Base-by-base conservation (phyloP, 2,888 invertebrate species). In the Trachelus tabidus region DNA sequence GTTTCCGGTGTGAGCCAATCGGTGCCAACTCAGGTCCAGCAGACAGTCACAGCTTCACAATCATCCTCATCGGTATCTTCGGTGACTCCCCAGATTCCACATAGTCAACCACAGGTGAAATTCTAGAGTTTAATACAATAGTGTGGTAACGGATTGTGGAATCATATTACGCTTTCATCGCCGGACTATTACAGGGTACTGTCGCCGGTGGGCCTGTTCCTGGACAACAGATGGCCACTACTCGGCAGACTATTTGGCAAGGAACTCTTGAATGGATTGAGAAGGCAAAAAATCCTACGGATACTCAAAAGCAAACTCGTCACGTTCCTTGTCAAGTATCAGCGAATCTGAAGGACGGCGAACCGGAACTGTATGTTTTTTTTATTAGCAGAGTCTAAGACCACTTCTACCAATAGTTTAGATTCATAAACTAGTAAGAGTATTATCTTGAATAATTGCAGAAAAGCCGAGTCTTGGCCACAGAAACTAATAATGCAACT, bases 241-340 rank as follows among this genome's bases (percentile, higher is more conserved):
- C 89, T 35, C 88, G 93, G 56, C 93, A 93, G 34, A 93, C 93
- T 0, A 95, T 95, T 85, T 97, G 97, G 97, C 94, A 94, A 78
- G 98, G 98, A 0, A 93, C 96, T 33, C 92, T 98, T 68, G 98
- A 98, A 92, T 98, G 98, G 97, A 96, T 97, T 89, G 98, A 98
- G 90, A 98, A 98, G 91, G 95, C 95, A 4, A 97, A 97, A 90
- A 94, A 93, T 83, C 94, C 95, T 0, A 93, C 94, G 0, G 97
- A 97, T 88, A 95, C 95, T 85, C 95, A 95, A 87, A 97, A 97
- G 91, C 93, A 95, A 75, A 94, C 95, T 0, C 93, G 96, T 79
- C 95, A 95, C 79, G 94, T 97, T 30, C 95, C 95, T 2, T 97
- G 97, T 92, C 94, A 96, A 90, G 95, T 98, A 81, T 94, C 94